Conservation (phyloP, 2,888 invertebrate genomes). For the Pyrochroa serraticornis region DNA sequence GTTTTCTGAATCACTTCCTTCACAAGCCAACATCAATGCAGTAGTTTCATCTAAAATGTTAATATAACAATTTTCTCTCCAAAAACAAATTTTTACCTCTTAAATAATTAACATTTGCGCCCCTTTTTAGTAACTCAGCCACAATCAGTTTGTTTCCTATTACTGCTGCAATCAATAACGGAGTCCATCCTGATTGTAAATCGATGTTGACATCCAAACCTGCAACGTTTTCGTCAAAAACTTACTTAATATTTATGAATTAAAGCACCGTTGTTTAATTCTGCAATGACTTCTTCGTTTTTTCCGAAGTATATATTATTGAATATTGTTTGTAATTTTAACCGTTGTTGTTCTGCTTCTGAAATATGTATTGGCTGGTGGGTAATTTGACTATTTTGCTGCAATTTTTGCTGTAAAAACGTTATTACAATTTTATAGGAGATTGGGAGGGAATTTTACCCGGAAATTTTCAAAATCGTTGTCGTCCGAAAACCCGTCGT, state of each 20-base stretch:
- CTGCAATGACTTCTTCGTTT: neutral
- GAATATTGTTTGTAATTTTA: neutral
- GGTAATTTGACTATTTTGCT: too few species aligned
- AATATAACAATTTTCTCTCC: neutral
- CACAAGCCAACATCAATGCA: slow-evolving; percentile 68
- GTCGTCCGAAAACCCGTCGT: too few species aligned
- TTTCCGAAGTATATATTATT: too few species aligned
- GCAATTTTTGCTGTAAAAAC: too few species aligned
- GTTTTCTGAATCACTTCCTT: slow-evolving; percentile 60
- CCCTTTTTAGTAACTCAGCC: slow-evolving; percentile 60
- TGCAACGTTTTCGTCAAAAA: slow-evolving; percentile 24
- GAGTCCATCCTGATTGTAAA: slow-evolving; percentile 66
- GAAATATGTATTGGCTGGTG: neutral
- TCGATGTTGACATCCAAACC: slow-evolving; percentile 53
- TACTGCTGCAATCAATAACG: slow-evolving; percentile 66
- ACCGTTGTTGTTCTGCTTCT: neutral
- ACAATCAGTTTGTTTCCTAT: slow-evolving; percentile 63
- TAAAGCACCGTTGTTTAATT: neutral
- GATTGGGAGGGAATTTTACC: too few species aligned
- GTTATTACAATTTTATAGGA: too few species aligned
- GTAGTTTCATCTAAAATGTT: slow-evolving; percentile 64
- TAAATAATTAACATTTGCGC: slow-evolving; percentile 64
- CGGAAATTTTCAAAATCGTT: too few species aligned
- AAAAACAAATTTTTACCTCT: slow-evolving; percentile 27
- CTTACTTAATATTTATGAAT: neutral